Conservation (phyloP, 2,888 invertebrate species). For the Portevinia maculata region DNA sequence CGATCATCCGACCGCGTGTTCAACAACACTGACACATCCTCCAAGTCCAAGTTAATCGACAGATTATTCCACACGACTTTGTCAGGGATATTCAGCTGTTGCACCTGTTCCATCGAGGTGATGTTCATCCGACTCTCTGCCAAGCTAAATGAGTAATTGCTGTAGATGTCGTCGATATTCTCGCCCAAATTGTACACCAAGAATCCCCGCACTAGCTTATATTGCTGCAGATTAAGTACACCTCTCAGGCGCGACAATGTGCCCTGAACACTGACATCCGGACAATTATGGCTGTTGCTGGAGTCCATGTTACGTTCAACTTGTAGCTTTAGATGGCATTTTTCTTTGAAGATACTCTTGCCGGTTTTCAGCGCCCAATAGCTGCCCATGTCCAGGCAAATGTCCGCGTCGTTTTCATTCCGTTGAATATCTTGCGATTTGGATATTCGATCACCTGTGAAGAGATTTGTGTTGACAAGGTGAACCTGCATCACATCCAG, state of each 20-base stretch:
- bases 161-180: constrained; percentile 87
- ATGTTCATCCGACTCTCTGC: constrained; percentile 80
- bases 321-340: constrained; percentile 90
- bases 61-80: constrained; percentile 89
- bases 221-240: constrained; percentile 92
- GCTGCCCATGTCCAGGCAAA: constrained; percentile 79
- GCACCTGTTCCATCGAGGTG: constrained; percentile 77
- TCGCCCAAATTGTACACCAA: constrained; percentile 96
- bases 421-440: constrained; percentile 71
- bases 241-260: constrained; percentile 93
- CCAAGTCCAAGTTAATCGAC: constrained; percentile 92
- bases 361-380: constrained; percentile 83
- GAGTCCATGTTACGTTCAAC: constrained; percentile 92
- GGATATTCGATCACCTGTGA: constrained; percentile 84
- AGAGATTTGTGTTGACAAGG: constrained; percentile 88
- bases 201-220: constrained; percentile 93
- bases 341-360: constrained; percentile 90
- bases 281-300: constrained; percentile 84
- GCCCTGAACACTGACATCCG: constrained; percentile 93
- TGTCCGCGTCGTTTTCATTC: constrained; percentile 68
- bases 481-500: constrained; percentile 87
- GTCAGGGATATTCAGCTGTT: constrained; percentile 76
- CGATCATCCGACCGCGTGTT: constrained; percentile 79
- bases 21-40: constrained; percentile 90
- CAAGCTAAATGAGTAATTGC: constrained; percentile 77